Base-by-base conservation (phyloP, 2,113 vertebrate genomes). In the Lutjanus erythropterus region DNA sequence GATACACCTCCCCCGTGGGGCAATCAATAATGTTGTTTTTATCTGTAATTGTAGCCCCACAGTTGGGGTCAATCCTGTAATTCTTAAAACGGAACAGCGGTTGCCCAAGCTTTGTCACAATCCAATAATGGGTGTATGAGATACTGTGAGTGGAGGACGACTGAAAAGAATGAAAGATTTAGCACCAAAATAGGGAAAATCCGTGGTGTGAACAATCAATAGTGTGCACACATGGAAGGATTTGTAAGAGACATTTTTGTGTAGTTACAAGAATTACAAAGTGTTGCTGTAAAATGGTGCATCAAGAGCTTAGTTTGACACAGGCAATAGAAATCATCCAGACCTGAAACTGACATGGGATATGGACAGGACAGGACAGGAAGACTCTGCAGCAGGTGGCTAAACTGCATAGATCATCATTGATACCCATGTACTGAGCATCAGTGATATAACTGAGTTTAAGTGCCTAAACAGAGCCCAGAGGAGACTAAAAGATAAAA, bases 1-100 rank as follows among this genome's bases (percentile, higher is more conserved):
- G 29, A 77, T 29, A 49, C 9, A 2, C 29, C 35, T 46, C 78
- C 12, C 46, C 58, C 61, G 3, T 52, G 33, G 68, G 29, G 21
- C 47, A 49, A 87, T 85, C 86, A 71, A 65, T 82, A 86, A 64
- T 37, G 19, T 25, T 66, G 64, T 60, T 65, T 84, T 71, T 66
- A 79, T 74, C 80, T 80, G 59, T 66, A 79, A 80, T 65, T 81
- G 67, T 25, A 56, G 52, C 55, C 47, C 41, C 29, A 49, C 42
- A 75, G 16, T 68, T 41, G 19, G 19, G 72, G 53, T 29, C 50
- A 71, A 19, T 70, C 31, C 21, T 84, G 53, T 61, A 71, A 81
- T 85, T 79, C 27, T 65, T 44, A 47, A 61, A 78, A 83, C 6
- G 8, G 52, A 79, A 56, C 56, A 69, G 37, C 31, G 3, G 53